These are phyloP conservation scores for Pilophorus perplexus DNA, from an alignment of 2,888 invertebrate genomes.

Conservation along the genomic window DNA sequence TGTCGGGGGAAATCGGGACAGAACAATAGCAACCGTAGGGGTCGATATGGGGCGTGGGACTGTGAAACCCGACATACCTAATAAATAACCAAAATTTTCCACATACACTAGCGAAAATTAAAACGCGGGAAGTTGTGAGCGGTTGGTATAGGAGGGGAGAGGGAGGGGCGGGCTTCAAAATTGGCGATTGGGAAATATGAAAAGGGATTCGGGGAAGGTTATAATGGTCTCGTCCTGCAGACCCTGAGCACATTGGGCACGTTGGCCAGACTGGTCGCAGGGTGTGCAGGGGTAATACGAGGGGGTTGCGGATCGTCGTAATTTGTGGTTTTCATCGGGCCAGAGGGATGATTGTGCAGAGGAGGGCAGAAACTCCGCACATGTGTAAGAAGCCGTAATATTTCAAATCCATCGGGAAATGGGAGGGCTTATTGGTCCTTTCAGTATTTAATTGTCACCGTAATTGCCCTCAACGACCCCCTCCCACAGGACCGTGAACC, in stretches of 20 bases:
- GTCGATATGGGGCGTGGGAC: too few species aligned
- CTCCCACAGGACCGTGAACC: too few species aligned
- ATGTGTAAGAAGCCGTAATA: conserved; percentile 34
- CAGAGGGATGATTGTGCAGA: conserved; percentile 6
- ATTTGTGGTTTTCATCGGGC: conserved; percentile 22
- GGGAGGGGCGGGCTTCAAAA: too few species aligned
- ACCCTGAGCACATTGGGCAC: neutral
- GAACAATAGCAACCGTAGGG: too few species aligned
- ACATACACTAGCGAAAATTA: too few species aligned
- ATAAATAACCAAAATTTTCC: conserved; percentile 7
- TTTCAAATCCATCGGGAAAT: conserved; percentile 3
- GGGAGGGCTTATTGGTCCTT: conserved; percentile 26
- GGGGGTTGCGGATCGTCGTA: conserved; percentile 10
- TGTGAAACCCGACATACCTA: conserved; percentile 6
- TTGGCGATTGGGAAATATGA: too few species aligned
- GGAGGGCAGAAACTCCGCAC: conserved; percentile 3
- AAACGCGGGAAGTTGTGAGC: too few species aligned
- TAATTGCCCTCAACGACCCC: conserved; percentile 21
- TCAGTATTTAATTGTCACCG: conserved; percentile 32
- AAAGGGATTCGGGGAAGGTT: neutral
- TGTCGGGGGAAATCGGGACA: too few species aligned
- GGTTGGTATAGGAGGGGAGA: too few species aligned
- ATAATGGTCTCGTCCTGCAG: neutral
- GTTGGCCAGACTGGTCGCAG: neutral
- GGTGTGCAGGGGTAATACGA: neutral